Conservation (phyloP, 2,113 vertebrate genomes). For the Dasyornis broadbenti region DNA sequence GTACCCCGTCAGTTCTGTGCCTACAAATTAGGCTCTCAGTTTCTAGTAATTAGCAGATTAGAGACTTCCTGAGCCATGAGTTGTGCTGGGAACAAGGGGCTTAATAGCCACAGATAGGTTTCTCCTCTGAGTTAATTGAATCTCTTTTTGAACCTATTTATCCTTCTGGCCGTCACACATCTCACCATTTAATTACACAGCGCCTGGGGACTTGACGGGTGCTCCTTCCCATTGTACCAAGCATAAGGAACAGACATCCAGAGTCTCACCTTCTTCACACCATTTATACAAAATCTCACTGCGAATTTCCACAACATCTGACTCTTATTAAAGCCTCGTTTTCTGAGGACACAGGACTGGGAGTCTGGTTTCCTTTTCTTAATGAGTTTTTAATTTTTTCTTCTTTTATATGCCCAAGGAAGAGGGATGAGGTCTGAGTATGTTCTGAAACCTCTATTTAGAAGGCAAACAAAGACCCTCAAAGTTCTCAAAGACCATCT, state of each 20-base stretch:
- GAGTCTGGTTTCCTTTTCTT: not conserved
- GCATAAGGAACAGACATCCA: not conserved
- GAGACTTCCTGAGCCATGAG: not conserved
- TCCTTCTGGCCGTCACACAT: not conserved
- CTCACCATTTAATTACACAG: not conserved
- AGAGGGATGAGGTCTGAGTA: no score
- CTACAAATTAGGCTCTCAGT: not conserved
- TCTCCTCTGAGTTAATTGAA: not conserved
- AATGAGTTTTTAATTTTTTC: not conserved
- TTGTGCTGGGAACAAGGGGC: not conserved
- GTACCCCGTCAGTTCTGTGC: not conserved
- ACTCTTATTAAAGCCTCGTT: not conserved
- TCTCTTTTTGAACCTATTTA: not conserved
- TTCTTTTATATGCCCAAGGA: not conserved
- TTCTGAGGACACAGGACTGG: not conserved
- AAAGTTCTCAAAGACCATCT: not conserved
- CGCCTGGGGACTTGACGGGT: not conserved
- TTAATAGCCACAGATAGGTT: not conserved
- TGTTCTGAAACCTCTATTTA: not conserved
- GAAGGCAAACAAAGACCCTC: not conserved
- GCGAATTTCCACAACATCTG: not conserved
- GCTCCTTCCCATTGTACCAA: not conserved
- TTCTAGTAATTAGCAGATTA: not conserved
- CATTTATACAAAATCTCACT: not conserved
- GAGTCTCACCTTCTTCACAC: not conserved